Conservation (phyloP, 2,797 vertebrate genomes). For the Coilia nasus region DNA sequence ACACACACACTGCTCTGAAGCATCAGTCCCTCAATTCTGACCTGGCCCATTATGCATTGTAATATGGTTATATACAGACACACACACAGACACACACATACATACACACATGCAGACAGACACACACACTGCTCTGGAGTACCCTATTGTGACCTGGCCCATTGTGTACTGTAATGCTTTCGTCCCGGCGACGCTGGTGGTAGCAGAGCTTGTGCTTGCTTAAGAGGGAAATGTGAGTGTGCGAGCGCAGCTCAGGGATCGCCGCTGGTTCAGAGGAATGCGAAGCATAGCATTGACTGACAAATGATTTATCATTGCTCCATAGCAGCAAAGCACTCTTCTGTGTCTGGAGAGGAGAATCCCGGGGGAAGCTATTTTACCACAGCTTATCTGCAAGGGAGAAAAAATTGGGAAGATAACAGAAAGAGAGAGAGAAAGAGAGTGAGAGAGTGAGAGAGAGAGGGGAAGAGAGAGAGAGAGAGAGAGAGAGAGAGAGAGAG, state of each 20-base stretch:
- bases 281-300: conserved; percentile 41
- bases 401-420: neutral
- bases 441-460: neutral
- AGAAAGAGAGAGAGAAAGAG: neutral
- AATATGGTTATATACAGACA: too few species aligned
- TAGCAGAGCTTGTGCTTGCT: neutral
- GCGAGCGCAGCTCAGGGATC: neutral
- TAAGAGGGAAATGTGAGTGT: too few species aligned
- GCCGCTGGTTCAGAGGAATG: conserved; percentile 35
- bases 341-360: conserved; percentile 34
- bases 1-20: too few species aligned
- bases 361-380: conserved; percentile 31
- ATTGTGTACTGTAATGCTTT: conserved; percentile 15
- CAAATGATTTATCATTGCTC: conserved; percentile 43
- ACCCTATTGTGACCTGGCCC: neutral
- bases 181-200: neutral
- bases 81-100: too few species aligned
- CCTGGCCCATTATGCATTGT: too few species aligned
- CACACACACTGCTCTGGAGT: neutral
- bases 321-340: conserved; percentile 33
- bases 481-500: neutral
- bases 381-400: conserved; percentile 5
- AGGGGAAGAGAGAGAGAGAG: neutral
- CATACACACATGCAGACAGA: too few species aligned
- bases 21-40: too few species aligned